Evolutionary conservation across 2,888 invertebrate genomes (phyloP).

Genomic region (Drosophila cyrtoloma): DNA sequence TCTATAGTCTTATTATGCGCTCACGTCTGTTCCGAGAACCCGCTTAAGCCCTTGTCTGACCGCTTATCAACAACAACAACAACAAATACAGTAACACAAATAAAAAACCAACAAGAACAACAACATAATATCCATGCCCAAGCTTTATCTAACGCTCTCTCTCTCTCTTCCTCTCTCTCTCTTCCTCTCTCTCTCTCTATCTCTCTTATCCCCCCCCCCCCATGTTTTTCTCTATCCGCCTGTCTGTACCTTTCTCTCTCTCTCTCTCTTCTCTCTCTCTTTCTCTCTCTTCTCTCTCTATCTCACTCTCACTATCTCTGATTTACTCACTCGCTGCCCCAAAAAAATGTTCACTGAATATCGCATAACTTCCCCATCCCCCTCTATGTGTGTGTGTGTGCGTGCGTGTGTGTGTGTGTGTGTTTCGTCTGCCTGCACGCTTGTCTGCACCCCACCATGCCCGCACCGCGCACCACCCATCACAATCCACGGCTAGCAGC

Average conservation of each 20-base stretch:
- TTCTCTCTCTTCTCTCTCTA: constrained; percentile 32
- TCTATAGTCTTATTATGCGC: constrained; percentile 53
- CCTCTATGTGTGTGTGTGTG: constrained; percentile 6
- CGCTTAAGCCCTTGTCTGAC: constrained; percentile 58
- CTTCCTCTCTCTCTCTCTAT: constrained; percentile 17
- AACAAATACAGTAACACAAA: constrained; percentile 25
- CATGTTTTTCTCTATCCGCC: not conserved
- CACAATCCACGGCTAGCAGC: constrained; percentile 18
- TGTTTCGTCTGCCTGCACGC: constrained; percentile 13
- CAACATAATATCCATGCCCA: constrained; percentile 53
- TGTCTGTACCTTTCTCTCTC: constrained; percentile 9
- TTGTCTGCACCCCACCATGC: constrained; percentile 14
- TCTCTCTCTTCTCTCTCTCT: constrained; percentile 41
- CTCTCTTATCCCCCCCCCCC: constrained; percentile 15
- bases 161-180: constrained; percentile 32
- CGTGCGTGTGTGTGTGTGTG: not conserved
- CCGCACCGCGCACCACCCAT: constrained; percentile 6
- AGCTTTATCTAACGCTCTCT: constrained; percentile 70
- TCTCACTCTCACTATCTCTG: constrained; percentile 29
- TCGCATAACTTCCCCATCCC: constrained; percentile 18
- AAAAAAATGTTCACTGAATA: constrained; percentile 17
- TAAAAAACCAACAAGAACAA: constrained; percentile 23
- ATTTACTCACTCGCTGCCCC: constrained; percentile 12
- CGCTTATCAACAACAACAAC: constrained; percentile 57
- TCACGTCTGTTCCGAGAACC: constrained; percentile 39